Conservation (phyloP, 2,888 invertebrate genomes). For the Folsomia candida region DNA sequence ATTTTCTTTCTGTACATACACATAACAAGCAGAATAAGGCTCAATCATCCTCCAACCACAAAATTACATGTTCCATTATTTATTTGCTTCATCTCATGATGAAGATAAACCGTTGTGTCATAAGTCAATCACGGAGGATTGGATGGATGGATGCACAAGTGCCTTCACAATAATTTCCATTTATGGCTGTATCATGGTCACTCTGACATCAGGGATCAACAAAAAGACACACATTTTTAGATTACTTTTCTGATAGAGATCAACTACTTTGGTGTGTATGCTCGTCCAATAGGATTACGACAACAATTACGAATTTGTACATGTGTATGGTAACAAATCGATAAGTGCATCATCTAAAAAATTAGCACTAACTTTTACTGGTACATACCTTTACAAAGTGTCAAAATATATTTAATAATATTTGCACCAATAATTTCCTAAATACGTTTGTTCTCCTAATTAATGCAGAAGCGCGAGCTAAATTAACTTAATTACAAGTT, state of each 20-base stretch:
- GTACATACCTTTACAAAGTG: too few relatives aligned
- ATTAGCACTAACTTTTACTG: too few relatives aligned
- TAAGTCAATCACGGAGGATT: neutral
- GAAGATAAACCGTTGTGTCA: neutral
- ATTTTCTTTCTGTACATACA: neutral
- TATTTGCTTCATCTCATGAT: neutral
- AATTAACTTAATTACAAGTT: neutral
- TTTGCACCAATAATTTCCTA: neutral
- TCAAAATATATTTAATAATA: too few relatives aligned
- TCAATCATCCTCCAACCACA: neutral
- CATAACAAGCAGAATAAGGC: neutral
- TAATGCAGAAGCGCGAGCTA: neutral
- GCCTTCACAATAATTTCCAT: constrained; percentile 9
- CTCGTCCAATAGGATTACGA: too few relatives aligned
- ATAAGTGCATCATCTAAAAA: too few relatives aligned
- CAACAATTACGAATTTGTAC: too few relatives aligned
- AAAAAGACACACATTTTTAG: neutral
- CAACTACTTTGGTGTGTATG: neutral
- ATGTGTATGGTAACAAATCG: too few relatives aligned
- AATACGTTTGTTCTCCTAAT: neutral
- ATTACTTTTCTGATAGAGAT: neutral
- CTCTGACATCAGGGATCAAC: neutral
- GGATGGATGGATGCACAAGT: neutral
- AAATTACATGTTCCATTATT: neutral
- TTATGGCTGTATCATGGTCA: constrained; percentile 13